Evolutionary conservation across 2,113 vertebrate genomes (phyloP), one percentile per base, ranked within the genome.

Genomic region (Okapia johnstoni): DNA sequence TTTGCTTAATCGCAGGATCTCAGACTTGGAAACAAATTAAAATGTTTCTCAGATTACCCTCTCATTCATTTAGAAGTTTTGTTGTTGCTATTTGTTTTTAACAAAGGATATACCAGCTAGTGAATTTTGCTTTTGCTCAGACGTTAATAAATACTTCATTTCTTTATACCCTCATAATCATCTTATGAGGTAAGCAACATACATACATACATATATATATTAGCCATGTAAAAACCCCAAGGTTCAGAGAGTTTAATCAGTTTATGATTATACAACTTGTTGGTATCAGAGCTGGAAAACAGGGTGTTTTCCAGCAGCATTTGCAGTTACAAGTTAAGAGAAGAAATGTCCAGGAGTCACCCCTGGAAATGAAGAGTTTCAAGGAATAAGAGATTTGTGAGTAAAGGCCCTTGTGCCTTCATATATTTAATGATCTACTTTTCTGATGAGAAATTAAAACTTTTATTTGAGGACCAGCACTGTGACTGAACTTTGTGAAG

Each of bases 401-500:
- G 7, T 30, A 61, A 33, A 89, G 3, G 11, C 4, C 3, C 1
- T 12, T 55, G 4, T 43, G 43, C 33, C 54, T 84, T 95, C 25
- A 48, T 36, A 10, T 50, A 63, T 79, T 17, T 52, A 66, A 58
- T 80, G 33, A 17, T n/a, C 25, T 40, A 52, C 3, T n/a, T 66
- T 43, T 13, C 11, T 36, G 4, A 1, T 79, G 9, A 66, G 23
- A 58, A 92, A 28, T 40, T 55, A 70, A 83, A 52, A 3, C 3
- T 48, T 1, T 79, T 91, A 2, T 2, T 76, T 33, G 12, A 57
- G 15, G 46, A 36, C 1, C 7, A 46, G 13, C 1, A 1, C 11
- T 91, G 1, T 63, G 21, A 50, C 0, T 57, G 33, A 14, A 79
- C 30, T 70, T 61, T 90, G 25, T 46, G 21, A 92, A 89, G 25